phyloP scores from a whole-genome alignment of 2,113 vertebrate genomes.

The Cardinalis cardinalis region DNA sequence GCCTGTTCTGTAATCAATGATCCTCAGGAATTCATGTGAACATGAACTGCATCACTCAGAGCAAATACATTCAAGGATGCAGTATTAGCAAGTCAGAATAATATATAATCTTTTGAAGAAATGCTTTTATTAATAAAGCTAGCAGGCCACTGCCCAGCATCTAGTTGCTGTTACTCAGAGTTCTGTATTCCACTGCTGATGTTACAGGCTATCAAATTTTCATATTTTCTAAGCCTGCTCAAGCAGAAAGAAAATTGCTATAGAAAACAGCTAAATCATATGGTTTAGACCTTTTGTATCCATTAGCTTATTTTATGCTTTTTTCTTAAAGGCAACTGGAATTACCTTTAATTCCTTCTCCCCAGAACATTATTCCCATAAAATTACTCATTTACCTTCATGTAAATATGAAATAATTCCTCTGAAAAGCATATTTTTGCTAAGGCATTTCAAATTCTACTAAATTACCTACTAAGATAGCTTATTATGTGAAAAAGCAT shows the following conservation, averaged over 20 bases:
- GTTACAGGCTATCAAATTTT: neutral
- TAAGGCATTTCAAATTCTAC: neutral
- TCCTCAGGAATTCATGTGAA: neutral
- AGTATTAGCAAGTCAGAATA: neutral
- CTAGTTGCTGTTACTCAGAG: neutral
- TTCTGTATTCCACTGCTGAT: neutral
- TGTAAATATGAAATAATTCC: neutral
- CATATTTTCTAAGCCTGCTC: neutral
- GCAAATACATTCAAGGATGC: neutral
- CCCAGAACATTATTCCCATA: neutral
- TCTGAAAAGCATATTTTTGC: neutral
- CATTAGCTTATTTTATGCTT: neutral
- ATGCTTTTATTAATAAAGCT: neutral
- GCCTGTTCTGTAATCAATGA: too few relatives aligned
- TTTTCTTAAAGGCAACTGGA: neutral
- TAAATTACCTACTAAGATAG: neutral
- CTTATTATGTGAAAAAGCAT: neutral
- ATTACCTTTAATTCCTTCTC: neutral
- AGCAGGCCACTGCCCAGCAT: neutral
- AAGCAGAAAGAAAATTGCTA: neutral
- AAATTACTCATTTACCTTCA: neutral
- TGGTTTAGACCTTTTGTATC: neutral
- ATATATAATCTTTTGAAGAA: neutral
- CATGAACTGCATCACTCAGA: rapidly evolving
- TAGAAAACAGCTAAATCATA: neutral